Evolutionary conservation across 2,113 vertebrate species (phyloP), one percentile per base, ranked within the genome.

Genomic region (Dasyornis broadbenti): DNA sequence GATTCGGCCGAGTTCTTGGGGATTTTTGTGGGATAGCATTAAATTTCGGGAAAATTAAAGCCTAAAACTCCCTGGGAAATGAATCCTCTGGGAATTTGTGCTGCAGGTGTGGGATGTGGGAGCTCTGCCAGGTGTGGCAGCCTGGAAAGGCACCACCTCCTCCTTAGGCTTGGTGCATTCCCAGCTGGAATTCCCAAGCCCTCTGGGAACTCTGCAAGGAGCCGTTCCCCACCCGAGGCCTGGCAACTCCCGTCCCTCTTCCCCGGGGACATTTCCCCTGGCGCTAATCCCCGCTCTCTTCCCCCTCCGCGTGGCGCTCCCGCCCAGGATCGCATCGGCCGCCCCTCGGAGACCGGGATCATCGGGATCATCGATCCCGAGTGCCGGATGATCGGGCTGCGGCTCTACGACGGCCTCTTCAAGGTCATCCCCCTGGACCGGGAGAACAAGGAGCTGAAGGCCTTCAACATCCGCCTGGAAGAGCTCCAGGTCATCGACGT

Each of bases 341-440:
- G 99, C 13, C 99, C 99, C 10, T 99, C 99, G 1, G 99, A 99
- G 97, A 99, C 99, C 0, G 99, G 99, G 39, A 99, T 99, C 47
- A 99, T 99, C 1, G 99, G 99, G 65, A 99, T 99, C 71, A 99
- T 99, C 19, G 99, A 99, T 87, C 99, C 99, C 0, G 99, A 99
- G 94, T 99, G 99, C 95, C 98, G 99, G 14, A 99, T 99, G 99
- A 99, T 99, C 7, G 99, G 99, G 24, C 96, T 99, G 92, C 97
- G 99, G 16, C 98, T 99, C 45, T 99, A 99, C 1, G 99, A 99
- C 3, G 99, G 99, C 22, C 97, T 99, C 61, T 99, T 99, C 88
- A 99, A 99, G 94, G 99, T 99, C 78, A 99, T 99, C 53, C 99
- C 99, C 1, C 86, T 99, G 89, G 99, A 99, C 69, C 92, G 99